Percentiles rank a stretch among this genome's conserved stretches.
These are phyloP conservation scores for Mythimna pallens DNA, from an alignment of 2,888 invertebrate species.

Conservation along the genomic window DNA sequence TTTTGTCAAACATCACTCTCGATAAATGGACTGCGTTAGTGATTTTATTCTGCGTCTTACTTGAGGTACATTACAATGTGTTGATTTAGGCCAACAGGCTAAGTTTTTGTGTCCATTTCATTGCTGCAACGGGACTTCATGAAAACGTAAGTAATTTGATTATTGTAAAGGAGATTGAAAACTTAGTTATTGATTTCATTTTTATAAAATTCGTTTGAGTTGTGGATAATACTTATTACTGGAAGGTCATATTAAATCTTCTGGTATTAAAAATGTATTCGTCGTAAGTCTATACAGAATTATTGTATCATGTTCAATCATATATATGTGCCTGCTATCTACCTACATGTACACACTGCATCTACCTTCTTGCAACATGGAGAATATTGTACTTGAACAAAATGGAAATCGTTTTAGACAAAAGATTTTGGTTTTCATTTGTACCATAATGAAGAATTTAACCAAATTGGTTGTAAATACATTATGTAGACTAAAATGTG, in stretches of 20 bases:
- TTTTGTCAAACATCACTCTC: conserved; percentile 82
- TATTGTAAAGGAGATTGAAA: conserved; percentile 25
- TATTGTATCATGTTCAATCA: neutral
- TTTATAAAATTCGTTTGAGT: conserved; percentile 40
- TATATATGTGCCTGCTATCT: conserved; percentile 2
- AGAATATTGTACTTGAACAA: conserved; percentile 40
- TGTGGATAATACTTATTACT: conserved; percentile 50
- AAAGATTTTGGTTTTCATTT: conserved; percentile 24
- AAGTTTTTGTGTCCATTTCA: conserved; percentile 68
- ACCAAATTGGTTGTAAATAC: conserved; percentile 13
- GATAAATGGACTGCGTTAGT: conserved; percentile 80
- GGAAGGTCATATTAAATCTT: conserved; percentile 75
- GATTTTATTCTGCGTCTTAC: conserved; percentile 83
- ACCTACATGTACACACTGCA: conserved; percentile 33
- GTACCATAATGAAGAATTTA: conserved; percentile 4
- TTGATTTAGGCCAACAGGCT: conserved; percentile 76
- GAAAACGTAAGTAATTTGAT: conserved; percentile 67
- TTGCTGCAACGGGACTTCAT: conserved; percentile 55
- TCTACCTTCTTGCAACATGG: conserved; percentile 50
- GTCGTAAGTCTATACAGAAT: conserved; percentile 45
- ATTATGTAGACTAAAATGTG: conserved; percentile 19
- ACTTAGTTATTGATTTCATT: conserved; percentile 63
- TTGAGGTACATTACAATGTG: conserved; percentile 76
- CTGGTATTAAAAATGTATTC: conserved; percentile 63
- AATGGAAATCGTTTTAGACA: conserved; percentile 49